Conservation (phyloP, 2,797 vertebrate genomes). For the Benthosema pterotum region DNA sequence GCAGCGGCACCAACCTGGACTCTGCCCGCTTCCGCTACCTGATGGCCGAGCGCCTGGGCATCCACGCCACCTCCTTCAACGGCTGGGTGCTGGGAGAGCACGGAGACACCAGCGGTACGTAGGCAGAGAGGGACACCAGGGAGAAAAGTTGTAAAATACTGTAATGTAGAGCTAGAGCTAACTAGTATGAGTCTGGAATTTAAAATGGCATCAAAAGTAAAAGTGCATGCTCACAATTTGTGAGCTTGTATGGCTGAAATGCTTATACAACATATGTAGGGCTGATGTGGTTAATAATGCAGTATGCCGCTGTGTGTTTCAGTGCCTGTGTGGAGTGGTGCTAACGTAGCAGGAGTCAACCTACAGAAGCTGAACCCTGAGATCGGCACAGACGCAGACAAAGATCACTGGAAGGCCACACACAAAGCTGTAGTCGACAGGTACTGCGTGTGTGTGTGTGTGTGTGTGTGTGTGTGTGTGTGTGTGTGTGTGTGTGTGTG, state of each 20-base stretch:
- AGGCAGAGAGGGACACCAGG: not conserved
- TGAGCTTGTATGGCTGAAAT: too few species aligned
- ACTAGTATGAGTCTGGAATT: too few species aligned
- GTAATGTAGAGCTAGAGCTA: too few species aligned
- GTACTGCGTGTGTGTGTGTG: constrained; percentile 58
- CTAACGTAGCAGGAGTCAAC: constrained; percentile 92
- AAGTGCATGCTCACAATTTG: too few species aligned
- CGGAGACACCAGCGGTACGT: constrained; percentile 93
- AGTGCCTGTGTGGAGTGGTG: constrained; percentile 96
- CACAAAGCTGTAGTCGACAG: constrained; percentile 96
- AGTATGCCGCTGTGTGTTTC: constrained; percentile 7
- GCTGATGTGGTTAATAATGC: too few species aligned
- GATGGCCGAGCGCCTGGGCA: constrained; percentile 90
- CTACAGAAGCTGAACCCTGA: constrained; percentile 92
- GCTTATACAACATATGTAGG: too few species aligned
- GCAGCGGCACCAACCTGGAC: constrained; percentile 97
- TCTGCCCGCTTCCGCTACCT: constrained; percentile 93
- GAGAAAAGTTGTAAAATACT: not conserved
- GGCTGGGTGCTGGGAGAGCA: constrained; percentile 98
- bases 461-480: not conserved
- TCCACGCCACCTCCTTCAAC: constrained; percentile 91
- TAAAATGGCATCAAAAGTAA: too few species aligned
- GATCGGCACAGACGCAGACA: constrained; percentile 87
- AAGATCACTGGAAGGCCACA: constrained; percentile 91
- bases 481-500: too few species aligned